These are phyloP conservation scores for Lucinisca nassula DNA, from an alignment of 2,888 invertebrate genomes.

Conservation along the genomic window DNA sequence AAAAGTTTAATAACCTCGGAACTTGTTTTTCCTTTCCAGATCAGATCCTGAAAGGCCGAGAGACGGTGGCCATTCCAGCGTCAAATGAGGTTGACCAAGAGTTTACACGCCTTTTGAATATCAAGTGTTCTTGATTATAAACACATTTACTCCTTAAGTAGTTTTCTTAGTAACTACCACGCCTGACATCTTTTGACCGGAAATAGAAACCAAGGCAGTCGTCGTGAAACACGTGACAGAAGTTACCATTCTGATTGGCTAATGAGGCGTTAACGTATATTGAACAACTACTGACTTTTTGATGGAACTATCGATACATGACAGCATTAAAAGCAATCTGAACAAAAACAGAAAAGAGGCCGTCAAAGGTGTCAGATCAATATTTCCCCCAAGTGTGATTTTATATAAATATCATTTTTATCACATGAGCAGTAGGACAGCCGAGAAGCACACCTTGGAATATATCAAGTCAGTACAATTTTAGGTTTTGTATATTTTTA, in stretches of 20 bases:
- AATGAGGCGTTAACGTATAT: not conserved
- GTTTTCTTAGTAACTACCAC: conserved; percentile 4
- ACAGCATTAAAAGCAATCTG: not conserved
- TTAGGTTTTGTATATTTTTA: too few relatives aligned
- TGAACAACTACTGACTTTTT: not conserved
- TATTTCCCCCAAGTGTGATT: too few relatives aligned
- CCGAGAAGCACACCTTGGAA: too few relatives aligned
- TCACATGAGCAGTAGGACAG: too few relatives aligned
- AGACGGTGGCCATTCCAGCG: not conserved
- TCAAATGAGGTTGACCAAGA: not conserved
- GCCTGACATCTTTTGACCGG: not conserved
- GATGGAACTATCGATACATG: not conserved
- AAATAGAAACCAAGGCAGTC: not conserved
- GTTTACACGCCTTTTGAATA: not conserved
- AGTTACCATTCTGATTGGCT: conserved; percentile 12
- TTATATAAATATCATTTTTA: too few relatives aligned
- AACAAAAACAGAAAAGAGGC: not conserved
- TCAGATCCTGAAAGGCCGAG: not conserved
- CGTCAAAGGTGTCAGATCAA: too few relatives aligned
- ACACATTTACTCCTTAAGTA: conserved; percentile 4
- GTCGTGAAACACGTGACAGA: not conserved
- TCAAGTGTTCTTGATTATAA: conserved; percentile 10
- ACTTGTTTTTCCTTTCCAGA: not conserved
- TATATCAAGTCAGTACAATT: too few relatives aligned
- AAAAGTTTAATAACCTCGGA: too few relatives aligned